These are phyloP conservation scores for Phalangium opilio DNA, from an alignment of 2,888 invertebrate genomes.

Conservation along the genomic window DNA sequence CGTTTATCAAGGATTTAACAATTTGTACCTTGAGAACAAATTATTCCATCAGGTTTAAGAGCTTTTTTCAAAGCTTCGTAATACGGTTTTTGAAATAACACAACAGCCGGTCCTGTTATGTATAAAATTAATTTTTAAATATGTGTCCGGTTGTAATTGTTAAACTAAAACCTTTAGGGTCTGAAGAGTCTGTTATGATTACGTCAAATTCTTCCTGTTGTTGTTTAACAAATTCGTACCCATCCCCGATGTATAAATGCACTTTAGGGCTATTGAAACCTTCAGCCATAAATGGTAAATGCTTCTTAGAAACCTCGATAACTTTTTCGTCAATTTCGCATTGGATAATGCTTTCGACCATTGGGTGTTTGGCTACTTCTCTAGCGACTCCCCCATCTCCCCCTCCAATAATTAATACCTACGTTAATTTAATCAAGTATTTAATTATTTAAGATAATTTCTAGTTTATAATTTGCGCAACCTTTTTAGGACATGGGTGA, in stretches of 20 bases:
- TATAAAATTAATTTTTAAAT: constrained; percentile 6
- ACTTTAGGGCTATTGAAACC: constrained; percentile 63
- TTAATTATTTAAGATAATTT: neutral
- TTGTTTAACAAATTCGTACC: constrained; percentile 81
- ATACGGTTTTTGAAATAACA: constrained; percentile 61
- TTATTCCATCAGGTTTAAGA: constrained; percentile 64
- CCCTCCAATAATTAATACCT: constrained; percentile 86
- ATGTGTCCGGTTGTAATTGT: constrained; percentile 2
- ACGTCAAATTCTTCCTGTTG: constrained; percentile 77
- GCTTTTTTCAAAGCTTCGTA: constrained; percentile 70
- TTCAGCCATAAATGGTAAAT: constrained; percentile 71
- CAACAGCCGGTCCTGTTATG: constrained; percentile 45
- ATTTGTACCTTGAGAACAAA: constrained; percentile 77
- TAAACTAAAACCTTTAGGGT: constrained; percentile 61
- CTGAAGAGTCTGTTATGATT: constrained; percentile 95
- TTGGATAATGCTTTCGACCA: constrained; percentile 66
- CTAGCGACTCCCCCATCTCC: constrained; percentile 96
- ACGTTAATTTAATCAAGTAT: constrained; percentile 8
- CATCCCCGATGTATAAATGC: constrained; percentile 71
- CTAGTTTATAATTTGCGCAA: no score
- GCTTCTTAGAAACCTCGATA: constrained; percentile 72
- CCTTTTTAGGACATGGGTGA: constrained; percentile 78
- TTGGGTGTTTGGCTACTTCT: constrained; percentile 83
- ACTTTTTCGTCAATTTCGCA: constrained; percentile 93
- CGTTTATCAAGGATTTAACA: no score